Evolutionary conservation across 2,888 invertebrate genomes (phyloP), one percentile per base, ranked within the genome.

Genomic region (Rhopalosiphum nymphaeae): DNA sequence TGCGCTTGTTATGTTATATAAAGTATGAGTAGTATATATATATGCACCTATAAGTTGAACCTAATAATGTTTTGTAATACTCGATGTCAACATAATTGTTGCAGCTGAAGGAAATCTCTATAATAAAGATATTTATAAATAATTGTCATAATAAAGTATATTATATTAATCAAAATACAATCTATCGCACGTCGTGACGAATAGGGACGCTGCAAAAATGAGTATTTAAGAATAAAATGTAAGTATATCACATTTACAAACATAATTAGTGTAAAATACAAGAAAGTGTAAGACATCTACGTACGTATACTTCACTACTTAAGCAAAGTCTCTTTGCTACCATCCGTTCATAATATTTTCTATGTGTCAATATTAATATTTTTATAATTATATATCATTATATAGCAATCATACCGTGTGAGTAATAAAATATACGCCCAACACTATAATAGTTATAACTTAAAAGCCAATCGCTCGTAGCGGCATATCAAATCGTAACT

Each of bases 1-100:
- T 84, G 78, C 3, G 42, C 36, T 21, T 78, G 78, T 78, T 21
- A 36, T 78, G 21, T 78, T 78, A 78, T 21, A 78, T 36, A 78
- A 78, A 78, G 36, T 78, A 46, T 7, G 44, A 46, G 44, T n/a
- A n/a, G n/a, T n/a, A 44, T 44, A 78, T 78, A 78, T 36, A 53
- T 21, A 78, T 21, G 21, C n/a, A n/a, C n/a, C n/a, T 21, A 78
- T 78, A 78, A 36, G 36, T 78, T 78, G 36, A 7, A 78, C 36
- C 78, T 78, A 78, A 78, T 78, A 78, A 78, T 36, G 36, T 78
- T 78, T 78, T 78, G 78, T 78, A 78, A 78, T 78, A 36, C 21
- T 78, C 1, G 36, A 78, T 78, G 78, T 78, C 78, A 78, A 78
- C 36, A 78, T 78, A 78, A 78, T 78, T 78, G 78, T 78, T 78